A percentile compares a stretch with the other conserved stretches of the same genome.
phyloP scores from a whole-genome alignment of 2,113 vertebrate species.

The Sarotherodon lohbergeri region DNA sequence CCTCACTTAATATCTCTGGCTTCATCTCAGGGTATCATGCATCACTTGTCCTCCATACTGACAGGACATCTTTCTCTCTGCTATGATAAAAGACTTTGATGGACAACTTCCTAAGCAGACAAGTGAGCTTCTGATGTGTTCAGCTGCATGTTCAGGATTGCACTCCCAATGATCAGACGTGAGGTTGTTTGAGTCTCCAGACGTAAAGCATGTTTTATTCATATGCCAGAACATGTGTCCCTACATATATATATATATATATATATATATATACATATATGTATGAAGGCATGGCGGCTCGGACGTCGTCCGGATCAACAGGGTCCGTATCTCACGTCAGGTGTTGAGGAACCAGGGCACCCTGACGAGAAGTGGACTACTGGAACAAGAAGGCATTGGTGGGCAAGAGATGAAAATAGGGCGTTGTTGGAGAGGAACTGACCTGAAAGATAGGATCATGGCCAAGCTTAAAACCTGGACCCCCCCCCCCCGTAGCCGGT shows the following conservation, averaged over 20 bases:
- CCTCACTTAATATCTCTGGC: neutral
- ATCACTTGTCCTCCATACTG: constrained; percentile 35
- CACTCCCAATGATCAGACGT: neutral
- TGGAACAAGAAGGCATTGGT: neutral
- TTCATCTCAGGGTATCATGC: neutral
- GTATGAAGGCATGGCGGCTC: neutral
- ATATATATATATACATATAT: no score
- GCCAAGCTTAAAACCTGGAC: no score
- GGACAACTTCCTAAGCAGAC: constrained; percentile 38
- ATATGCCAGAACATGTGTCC: no score
- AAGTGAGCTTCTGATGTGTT: constrained; percentile 40
- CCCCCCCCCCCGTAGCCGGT: no score
- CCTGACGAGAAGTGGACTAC: neutral
- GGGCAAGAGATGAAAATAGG: accelerated
- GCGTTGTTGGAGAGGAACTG: neutral
- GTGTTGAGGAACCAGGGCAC: neutral
- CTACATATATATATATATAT: no score
- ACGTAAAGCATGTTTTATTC: no score
- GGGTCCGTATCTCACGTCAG: accelerated
- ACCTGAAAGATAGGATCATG: no score
- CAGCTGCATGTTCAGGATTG: neutral
- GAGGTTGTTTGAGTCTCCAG: no score
- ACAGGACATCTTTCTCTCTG: constrained; percentile 36
- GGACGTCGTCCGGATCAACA: neutral
- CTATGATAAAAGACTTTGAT: constrained; percentile 53